phyloP scores from a whole-genome alignment of 30 jellyfish, hydroid and myxozoan species.

The Catostylus mosaicus region DNA sequence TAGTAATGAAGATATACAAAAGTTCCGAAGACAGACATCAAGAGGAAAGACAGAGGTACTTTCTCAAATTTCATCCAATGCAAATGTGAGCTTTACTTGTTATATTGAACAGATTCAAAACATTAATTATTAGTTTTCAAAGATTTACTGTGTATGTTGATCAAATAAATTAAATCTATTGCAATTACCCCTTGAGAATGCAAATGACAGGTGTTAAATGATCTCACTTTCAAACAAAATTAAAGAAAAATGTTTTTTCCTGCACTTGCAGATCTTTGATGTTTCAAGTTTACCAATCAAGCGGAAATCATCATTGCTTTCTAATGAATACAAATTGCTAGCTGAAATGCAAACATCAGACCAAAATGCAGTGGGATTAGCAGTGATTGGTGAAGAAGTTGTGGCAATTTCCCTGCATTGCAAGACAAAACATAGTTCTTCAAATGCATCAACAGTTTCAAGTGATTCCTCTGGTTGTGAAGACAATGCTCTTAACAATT shows the following conservation, averaged over 20 bases:
- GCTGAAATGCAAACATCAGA: slow-evolving; percentile 76
- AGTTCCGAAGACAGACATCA: slow-evolving; percentile 64
- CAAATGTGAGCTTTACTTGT: too few species aligned
- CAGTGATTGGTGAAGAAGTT: slow-evolving; percentile 61
- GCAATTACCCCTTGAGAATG: too few species aligned
- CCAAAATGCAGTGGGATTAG: slow-evolving; percentile 72
- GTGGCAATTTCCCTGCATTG: slow-evolving; percentile 61
- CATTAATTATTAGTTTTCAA: too few species aligned
- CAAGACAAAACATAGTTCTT: slow-evolving; percentile 51
- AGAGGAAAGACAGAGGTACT: slow-evolving; percentile 69
- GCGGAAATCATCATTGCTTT: background rate
- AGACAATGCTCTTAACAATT: slow-evolving; percentile 47
- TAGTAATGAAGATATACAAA: slow-evolving; percentile 59
- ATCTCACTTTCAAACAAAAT: too few species aligned
- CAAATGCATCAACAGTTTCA: slow-evolving; percentile 70
- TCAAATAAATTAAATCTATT: too few species aligned
- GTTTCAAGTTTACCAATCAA: background rate
- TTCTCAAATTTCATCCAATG: too few species aligned
- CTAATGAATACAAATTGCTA: slow-evolving; percentile 63
- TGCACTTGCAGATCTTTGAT: slow-evolving; percentile 14
- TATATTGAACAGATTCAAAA: too few species aligned
- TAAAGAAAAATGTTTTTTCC: too few species aligned
- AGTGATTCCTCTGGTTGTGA: slow-evolving; percentile 81
- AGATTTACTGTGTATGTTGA: too few species aligned
- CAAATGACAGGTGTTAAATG: too few species aligned